Evolutionary conservation across 2,888 invertebrate genomes (phyloP), one percentile per base, ranked within the genome.

Genomic region (Microchrysa polita): DNA sequence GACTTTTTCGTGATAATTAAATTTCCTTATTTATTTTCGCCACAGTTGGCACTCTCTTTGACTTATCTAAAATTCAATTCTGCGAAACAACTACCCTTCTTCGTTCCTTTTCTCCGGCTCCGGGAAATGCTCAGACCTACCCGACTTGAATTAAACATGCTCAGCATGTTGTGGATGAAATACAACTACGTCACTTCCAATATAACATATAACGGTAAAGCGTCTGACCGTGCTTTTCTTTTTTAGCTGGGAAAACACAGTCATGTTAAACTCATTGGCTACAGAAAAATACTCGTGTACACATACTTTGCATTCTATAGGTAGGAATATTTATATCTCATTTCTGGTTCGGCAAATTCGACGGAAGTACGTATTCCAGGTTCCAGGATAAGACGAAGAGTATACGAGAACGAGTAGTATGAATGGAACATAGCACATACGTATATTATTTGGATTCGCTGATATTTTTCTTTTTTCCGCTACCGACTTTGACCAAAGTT

Each of bases 251-350:
- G 4, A 34, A 34, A 34, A 34, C 27, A 2, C 7, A 34, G 27
- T 34, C 27, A 7, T 34, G 27, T 2, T 2, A 2, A 5, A 7
- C 27, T 34, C 27, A 34, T 34, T 34, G 27, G 4, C 27, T 2
- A 2, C 7, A 34, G 27, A 34, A 34, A 34, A 34, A 34, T 34
- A n/a, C 48, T 5, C 42, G 7, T 53, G n/a, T 53, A 53, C 7
- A 42, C 12, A 42, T 53, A 53, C 12, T 55, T 16, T 5, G 4
- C 16, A 0, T 55, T 23, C 16, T 65, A 44, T 65, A 12, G 65
- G n/a, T 65, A 12, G 65, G 14, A 65, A 65, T 65, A 48, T 12
- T 65, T 63, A 44, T 23, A 63, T 63, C 44, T 65, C 65, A 44
- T 65, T 65, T 48, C 44, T 23, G 60, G 12, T 60, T 27, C 65